A percentile compares a stretch with the other conserved stretches of the same genome.
Evolutionary conservation across 2,797 vertebrate species (phyloP).

Genomic region (Manis javanica): DNA sequence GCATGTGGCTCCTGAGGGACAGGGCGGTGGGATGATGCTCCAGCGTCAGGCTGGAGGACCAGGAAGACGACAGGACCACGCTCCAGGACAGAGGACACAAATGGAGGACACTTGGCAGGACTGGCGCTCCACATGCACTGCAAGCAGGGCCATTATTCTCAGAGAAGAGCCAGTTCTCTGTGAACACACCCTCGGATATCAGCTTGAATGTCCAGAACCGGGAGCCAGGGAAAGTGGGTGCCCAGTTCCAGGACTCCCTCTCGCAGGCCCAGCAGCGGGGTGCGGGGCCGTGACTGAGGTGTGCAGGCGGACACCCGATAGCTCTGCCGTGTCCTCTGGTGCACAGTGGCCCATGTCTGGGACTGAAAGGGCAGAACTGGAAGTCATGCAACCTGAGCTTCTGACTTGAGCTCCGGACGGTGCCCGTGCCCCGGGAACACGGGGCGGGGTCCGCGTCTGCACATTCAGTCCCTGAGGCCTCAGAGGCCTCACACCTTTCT

Average conservation of each 20-base stretch:
- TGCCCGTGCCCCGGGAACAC: conserved; percentile 20
- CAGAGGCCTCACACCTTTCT: conserved; percentile 87
- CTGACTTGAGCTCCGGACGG: conserved; percentile 65
- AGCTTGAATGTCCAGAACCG: fast-evolving
- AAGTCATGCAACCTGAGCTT: conserved; percentile 76
- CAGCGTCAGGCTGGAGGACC: fast-evolving
- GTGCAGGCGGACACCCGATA: conserved; percentile 82
- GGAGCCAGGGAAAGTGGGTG: neutral
- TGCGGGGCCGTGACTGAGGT: conserved; percentile 12
- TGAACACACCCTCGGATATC: too few relatives aligned
- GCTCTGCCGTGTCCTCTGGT: conserved; percentile 78
- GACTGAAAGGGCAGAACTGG: conserved; percentile 80
- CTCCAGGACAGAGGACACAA: neutral
- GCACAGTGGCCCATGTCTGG: conserved; percentile 39
- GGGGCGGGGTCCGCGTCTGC: conserved; percentile 71
- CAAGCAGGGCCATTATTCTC: fast-evolving
- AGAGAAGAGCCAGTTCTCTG: neutral
- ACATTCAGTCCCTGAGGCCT: conserved; percentile 83
- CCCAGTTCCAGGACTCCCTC: neutral
- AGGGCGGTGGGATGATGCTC: neutral
- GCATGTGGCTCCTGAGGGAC: neutral
- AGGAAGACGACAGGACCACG: neutral
- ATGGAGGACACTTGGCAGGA: neutral
- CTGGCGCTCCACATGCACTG: fast-evolving
- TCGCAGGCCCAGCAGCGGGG: neutral